Percentiles rank a stretch among this genome's conserved stretches.
Evolutionary conservation across 2,113 vertebrate genomes (phyloP).

Genomic region (Microcebus jonahi): DNA sequence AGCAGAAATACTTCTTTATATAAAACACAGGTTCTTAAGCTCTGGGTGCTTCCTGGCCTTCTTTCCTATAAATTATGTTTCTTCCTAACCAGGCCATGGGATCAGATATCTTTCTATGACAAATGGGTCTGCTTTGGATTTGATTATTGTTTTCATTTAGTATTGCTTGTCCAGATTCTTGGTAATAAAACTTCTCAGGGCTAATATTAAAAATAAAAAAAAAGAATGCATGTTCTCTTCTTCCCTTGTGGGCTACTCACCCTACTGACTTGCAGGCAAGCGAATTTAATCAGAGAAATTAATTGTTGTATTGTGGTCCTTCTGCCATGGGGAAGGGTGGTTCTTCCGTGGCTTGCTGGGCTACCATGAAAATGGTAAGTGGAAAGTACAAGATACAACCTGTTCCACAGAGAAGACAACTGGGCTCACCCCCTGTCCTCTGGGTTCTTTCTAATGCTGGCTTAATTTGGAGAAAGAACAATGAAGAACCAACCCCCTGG

Average conservation of each 20-base stretch:
- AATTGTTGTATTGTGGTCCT: background rate
- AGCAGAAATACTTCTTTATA: background rate
- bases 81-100: constrained; percentile 6
- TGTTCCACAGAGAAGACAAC: background rate
- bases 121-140: constrained; percentile 56
- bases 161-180: constrained; percentile 18
- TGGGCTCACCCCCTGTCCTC: background rate
- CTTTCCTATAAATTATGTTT: constrained; percentile 31
- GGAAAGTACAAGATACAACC: background rate
- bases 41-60: background rate
- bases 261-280: constrained; percentile 32
- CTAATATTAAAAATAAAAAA: background rate
- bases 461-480: background rate
- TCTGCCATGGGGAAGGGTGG: background rate
- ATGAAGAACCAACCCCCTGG: background rate
- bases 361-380: background rate
- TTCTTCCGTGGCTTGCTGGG: background rate
- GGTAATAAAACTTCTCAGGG: constrained; percentile 60
- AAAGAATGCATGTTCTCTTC: constrained; percentile 14
- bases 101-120: constrained; percentile 63
- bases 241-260: constrained; percentile 9
- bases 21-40: constrained; percentile 1
- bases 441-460: background rate
- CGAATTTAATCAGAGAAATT: constrained; percentile 46
- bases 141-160: constrained; percentile 70